Evolutionary conservation across 2,888 invertebrate genomes (phyloP).

Genomic region (Tenthredo amoena): DNA sequence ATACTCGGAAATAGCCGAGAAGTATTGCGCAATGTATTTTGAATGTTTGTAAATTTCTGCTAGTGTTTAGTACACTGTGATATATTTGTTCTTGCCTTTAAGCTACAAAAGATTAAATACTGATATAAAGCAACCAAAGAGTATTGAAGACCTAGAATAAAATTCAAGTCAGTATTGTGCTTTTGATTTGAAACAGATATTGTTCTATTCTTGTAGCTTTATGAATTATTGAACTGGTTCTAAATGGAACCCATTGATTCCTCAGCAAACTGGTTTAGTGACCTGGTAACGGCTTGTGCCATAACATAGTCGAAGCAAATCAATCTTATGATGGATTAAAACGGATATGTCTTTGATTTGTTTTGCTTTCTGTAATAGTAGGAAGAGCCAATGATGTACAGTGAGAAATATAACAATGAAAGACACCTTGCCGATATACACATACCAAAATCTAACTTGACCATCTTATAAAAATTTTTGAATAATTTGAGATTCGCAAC

Average conservation of each 20-base stretch:
- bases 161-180: not conserved
- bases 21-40: constrained; percentile 21
- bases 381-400: not conserved
- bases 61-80: constrained; percentile 52
- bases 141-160: constrained; percentile 18
- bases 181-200: not conserved
- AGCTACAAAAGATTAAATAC: constrained; percentile 26
- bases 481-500: constrained; percentile 19
- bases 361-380: not conserved
- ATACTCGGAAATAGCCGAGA: constrained; percentile 18
- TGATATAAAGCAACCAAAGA: constrained; percentile 45
- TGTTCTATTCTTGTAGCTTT: not conserved
- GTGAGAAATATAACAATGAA: not conserved
- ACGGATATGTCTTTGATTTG: not conserved
- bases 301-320: not conserved
- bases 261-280: constrained; percentile 44
- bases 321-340: not conserved
- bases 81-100: constrained; percentile 53
- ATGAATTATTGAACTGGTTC: not conserved
- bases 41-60: constrained; percentile 23
- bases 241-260: not conserved
- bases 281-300: constrained; percentile 19
- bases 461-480: not conserved
- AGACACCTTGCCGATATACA: constrained; percentile 10
- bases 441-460: not conserved